phyloP scores from a whole-genome alignment of 2,797 vertebrate genomes.

The Cephalopachus bancanus region DNA sequence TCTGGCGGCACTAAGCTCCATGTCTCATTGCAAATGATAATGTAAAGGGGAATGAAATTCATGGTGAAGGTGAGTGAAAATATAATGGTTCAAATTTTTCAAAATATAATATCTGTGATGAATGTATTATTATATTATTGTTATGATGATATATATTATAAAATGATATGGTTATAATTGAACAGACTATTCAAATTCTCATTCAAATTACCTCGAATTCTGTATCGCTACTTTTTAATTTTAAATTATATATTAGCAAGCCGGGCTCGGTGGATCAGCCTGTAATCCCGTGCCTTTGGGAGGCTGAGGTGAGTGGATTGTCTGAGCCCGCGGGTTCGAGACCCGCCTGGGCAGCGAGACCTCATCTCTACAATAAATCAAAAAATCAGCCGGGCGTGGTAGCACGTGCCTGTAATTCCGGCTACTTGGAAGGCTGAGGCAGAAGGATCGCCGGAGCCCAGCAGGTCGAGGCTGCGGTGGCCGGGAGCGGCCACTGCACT shows the following conservation, averaged over 20 bases:
- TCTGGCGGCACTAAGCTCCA: background rate
- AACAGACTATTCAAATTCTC: background rate
- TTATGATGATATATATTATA: background rate
- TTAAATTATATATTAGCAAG: background rate
- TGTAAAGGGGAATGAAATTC: background rate
- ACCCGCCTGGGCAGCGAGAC: no score
- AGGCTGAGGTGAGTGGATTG: no score
- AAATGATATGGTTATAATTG: background rate
- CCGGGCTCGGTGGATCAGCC: no score
- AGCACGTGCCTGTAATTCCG: no score
- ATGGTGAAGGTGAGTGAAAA: background rate
- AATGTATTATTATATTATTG: background rate
- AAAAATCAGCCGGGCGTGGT: no score
- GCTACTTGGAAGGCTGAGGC: no score
- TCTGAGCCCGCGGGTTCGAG: no score
- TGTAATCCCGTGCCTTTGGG: no score
- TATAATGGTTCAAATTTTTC: background rate
- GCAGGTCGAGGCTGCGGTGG: no score
- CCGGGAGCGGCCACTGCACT: no score
- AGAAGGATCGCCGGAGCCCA: no score
- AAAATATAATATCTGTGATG: background rate
- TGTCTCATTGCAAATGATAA: background rate
- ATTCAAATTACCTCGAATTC: background rate
- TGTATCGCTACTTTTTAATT: background rate
- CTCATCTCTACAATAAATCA: no score